Conservation (phyloP, 2,113 vertebrate genomes). For the Axis porcinus region DNA sequence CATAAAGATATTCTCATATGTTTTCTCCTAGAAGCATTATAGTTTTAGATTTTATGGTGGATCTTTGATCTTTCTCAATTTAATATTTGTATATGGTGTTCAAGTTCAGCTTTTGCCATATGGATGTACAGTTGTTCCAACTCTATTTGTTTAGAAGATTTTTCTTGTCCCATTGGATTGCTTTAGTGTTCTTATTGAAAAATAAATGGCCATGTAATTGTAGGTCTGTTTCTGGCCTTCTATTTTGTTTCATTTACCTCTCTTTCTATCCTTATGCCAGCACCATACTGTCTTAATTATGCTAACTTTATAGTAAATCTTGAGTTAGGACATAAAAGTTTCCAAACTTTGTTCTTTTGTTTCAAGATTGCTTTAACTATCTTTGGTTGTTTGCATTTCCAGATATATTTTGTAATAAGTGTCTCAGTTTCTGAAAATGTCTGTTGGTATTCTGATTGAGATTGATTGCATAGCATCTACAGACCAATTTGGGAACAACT, state of each 20-base stretch:
- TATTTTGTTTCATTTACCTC: neutral
- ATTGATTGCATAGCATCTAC: neutral
- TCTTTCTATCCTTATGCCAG: neutral
- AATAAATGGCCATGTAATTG: neutral
- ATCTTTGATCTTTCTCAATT: neutral
- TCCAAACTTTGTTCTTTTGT: neutral
- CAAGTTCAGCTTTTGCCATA: neutral
- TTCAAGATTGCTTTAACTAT: constrained; percentile 4
- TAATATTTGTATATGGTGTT: constrained; percentile 3
- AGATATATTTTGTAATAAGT: neutral
- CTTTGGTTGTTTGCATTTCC: neutral
- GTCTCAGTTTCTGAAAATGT: neutral
- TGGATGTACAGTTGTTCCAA: neutral
- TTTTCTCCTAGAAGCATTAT: neutral
- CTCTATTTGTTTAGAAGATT: neutral
- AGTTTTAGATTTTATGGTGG: neutral
- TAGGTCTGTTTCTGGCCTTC: constrained; percentile 7
- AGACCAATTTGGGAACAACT: neutral
- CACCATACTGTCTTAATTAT: neutral
- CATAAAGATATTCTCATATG: neutral
- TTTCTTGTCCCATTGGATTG: neutral
- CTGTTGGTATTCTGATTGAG: neutral
- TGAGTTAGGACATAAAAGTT: neutral
- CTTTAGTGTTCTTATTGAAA: neutral
- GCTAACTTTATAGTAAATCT: neutral